Percentiles rank a stretch among this genome's conserved stretches.
These are phyloP conservation scores for Casuarius casuarius DNA, from an alignment of 2,113 vertebrate species.

Conservation along the genomic window DNA sequence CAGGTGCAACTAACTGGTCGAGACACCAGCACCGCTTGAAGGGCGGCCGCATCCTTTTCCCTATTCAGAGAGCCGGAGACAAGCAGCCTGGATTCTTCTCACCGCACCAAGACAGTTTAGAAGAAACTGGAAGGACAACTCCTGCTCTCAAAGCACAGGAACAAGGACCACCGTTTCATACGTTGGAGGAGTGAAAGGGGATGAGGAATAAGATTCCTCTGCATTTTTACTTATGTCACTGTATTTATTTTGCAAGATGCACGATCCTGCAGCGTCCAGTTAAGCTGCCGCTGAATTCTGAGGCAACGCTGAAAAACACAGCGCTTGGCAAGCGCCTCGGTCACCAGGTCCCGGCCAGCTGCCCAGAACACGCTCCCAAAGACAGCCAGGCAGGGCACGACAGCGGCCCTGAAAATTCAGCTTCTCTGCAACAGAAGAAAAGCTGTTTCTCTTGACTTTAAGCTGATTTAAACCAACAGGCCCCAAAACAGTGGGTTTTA, in stretches of 20 bases:
- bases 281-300: neutral
- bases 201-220: neutral
- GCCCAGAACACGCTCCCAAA: neutral
- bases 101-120: neutral
- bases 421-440: neutral
- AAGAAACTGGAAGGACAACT: neutral
- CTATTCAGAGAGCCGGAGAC: neutral
- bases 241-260: neutral
- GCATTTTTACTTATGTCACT: rapidly evolving
- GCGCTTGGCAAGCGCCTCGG: neutral
- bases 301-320: neutral
- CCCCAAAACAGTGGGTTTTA: rapidly evolving
- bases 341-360: neutral
- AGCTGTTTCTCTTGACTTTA: neutral
- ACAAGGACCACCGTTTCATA: rapidly evolving
- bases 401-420: neutral
- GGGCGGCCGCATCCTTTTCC: neutral
- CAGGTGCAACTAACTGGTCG: neutral
- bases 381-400: neutral
- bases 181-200: neutral
- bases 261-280: neutral
- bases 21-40: rapidly evolving
- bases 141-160: neutral
- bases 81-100: neutral
- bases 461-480: neutral